phyloP scores from a whole-genome alignment of 2,888 invertebrate species.

The Xiphydria camelus region DNA sequence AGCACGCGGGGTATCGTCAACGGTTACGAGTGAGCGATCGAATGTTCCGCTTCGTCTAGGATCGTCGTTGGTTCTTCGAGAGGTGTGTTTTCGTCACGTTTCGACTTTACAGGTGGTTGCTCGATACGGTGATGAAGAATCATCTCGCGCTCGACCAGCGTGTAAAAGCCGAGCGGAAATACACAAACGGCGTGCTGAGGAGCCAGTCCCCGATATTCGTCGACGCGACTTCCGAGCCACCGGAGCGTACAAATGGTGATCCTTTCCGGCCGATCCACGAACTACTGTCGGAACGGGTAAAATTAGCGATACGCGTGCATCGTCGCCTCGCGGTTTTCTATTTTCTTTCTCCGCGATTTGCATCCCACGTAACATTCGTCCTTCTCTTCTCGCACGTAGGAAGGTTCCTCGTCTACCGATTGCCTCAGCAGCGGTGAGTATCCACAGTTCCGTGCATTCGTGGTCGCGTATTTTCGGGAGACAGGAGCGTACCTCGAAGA shows the following conservation, averaged over 20 bases:
- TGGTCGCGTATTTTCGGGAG: too few relatives aligned
- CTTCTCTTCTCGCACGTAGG: too few relatives aligned
- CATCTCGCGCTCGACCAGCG: slow-evolving; percentile 41
- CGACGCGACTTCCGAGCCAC: slow-evolving; percentile 39
- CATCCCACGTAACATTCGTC: too few relatives aligned
- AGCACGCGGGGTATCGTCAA: slow-evolving; percentile 42
- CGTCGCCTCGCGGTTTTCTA: too few relatives aligned
- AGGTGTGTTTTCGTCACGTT: not conserved
- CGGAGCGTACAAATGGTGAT: slow-evolving; percentile 44
- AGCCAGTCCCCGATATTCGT: slow-evolving; percentile 26
- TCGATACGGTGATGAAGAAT: slow-evolving; percentile 46
- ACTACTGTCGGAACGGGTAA: slow-evolving; percentile 31
- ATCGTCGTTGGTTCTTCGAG: not conserved
- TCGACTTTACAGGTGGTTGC: slow-evolving; percentile 48
- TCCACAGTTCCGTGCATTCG: too few relatives aligned
- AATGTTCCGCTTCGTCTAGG: not conserved
- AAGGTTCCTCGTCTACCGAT: too few relatives aligned
- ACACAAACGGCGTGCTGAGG: slow-evolving; percentile 17
- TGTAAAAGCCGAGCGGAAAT: slow-evolving; percentile 37
- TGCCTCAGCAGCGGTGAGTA: too few relatives aligned
- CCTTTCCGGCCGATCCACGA: slow-evolving; percentile 46
- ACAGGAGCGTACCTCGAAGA: too few relatives aligned
- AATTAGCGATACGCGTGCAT: not conserved
- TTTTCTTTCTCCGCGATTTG: too few relatives aligned
- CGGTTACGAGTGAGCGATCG: slow-evolving; percentile 46